These are phyloP conservation scores for Corythaixoides concolor DNA, from an alignment of 2,113 vertebrate genomes.

Conservation along the genomic window DNA sequence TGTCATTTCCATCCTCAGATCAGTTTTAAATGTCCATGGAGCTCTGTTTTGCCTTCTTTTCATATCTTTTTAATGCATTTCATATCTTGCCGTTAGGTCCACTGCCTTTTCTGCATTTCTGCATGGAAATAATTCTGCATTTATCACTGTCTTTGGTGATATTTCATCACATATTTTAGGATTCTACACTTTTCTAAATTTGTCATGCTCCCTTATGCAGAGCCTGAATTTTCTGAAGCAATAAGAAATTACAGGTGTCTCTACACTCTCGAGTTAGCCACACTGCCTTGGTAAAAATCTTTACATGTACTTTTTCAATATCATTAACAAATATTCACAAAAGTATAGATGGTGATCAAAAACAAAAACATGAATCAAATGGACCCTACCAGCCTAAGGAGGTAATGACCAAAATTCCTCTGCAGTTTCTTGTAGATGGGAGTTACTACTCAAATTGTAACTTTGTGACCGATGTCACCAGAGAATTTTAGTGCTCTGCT, in stretches of 20 bases:
- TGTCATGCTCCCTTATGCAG: background rate
- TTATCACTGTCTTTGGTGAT: background rate
- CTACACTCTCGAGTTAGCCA: background rate
- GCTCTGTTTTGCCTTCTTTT: background rate
- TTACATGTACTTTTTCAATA: background rate
- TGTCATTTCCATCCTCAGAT: conserved; percentile 1
- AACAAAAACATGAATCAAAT: background rate
- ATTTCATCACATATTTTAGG: background rate
- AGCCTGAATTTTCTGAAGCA: background rate
- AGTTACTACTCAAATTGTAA: background rate
- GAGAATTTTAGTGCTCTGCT: background rate
- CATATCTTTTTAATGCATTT: background rate
- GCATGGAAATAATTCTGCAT: background rate
- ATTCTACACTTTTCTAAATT: background rate
- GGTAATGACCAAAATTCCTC: background rate
- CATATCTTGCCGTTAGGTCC: background rate
- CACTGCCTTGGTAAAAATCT: background rate
- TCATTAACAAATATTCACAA: background rate
- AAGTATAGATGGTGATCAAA: background rate
- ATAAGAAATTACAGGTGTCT: background rate
- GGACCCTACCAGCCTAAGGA: background rate
- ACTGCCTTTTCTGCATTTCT: background rate
- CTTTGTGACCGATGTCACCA: background rate
- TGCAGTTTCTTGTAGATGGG: background rate
- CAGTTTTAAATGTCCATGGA: background rate